phyloP scores from a whole-genome alignment of 1,140 invertebrate genomes.

The Riptortus pedestris region DNA sequence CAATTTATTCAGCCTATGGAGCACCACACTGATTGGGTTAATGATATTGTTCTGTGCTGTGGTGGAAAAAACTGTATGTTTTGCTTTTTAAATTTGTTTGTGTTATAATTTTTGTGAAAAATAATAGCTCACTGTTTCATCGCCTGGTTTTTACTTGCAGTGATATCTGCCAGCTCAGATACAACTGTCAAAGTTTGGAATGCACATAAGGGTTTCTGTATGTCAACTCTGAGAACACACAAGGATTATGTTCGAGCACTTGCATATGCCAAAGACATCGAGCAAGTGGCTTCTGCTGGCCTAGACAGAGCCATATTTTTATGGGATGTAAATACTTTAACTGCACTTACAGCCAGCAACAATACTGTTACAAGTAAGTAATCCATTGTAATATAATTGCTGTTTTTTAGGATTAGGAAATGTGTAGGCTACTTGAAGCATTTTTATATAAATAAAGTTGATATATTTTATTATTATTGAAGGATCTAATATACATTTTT shows the following conservation, averaged over 20 bases:
- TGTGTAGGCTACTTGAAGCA: too few relatives aligned
- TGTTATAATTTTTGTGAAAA: too few relatives aligned
- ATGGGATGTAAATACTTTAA: conserved; percentile 98
- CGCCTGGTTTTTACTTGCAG: conserved; percentile 48
- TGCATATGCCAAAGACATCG: conserved; percentile 96
- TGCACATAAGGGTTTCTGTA: conserved; percentile 97
- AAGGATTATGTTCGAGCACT: conserved; percentile 98
- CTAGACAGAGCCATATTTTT: conserved; percentile 94
- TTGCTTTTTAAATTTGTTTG: not conserved
- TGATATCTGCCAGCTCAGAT: conserved; percentile 97
- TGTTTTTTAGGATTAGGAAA: not conserved
- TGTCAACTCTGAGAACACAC: conserved; percentile 93
- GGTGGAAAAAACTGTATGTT: conserved; percentile 80
- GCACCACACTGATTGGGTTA: conserved; percentile 99
- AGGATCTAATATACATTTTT: too few relatives aligned
- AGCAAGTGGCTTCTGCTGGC: conserved; percentile 94
- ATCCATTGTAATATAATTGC: not conserved
- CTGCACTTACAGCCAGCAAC: conserved; percentile 92
- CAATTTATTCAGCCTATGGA: conserved; percentile 90
- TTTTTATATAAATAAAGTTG: too few relatives aligned
- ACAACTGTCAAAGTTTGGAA: conserved; percentile 99
- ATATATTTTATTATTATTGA: too few relatives aligned
- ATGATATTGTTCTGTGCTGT: conserved; percentile 96
- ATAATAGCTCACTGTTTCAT: not conserved
- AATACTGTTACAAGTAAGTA: conserved; percentile 95